phyloP scores from a whole-genome alignment of 2,113 vertebrate species.

The Carollia perspicillata region DNA sequence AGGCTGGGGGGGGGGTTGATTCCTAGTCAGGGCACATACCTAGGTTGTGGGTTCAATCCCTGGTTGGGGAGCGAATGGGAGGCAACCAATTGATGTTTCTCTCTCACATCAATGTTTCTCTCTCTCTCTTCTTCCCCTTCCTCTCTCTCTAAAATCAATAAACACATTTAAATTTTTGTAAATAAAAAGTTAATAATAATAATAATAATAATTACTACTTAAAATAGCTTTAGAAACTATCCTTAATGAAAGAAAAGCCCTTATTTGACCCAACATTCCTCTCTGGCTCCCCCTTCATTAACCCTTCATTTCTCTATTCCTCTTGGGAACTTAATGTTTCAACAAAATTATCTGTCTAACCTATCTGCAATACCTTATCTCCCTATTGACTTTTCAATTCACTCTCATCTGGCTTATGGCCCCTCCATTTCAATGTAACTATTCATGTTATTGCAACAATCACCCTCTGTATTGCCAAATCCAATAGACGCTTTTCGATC shows the following conservation, averaged over 20 bases:
- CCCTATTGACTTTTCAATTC: slow-evolving; percentile 13
- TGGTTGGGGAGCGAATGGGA: no score
- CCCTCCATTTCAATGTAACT: background rate
- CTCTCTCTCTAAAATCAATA: no score
- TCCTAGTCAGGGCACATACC: no score
- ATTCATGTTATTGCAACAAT: background rate
- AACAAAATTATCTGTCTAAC: slow-evolving; percentile 1
- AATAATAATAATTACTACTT: slow-evolving; percentile 11
- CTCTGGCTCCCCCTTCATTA: background rate
- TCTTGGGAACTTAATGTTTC: slow-evolving; percentile 37
- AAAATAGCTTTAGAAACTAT: slow-evolving; percentile 24
- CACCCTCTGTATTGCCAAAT: slow-evolving; percentile 6
- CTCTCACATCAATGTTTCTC: no score
- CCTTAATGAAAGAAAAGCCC: slow-evolving; percentile 16
- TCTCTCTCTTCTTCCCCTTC: no score
- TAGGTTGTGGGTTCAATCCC: no score
- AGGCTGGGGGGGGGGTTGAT: no score
- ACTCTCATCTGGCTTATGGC: background rate
- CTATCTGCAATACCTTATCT: background rate
- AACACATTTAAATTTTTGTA: no score
- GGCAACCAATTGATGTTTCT: no score
- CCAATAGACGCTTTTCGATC: background rate
- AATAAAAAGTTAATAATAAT: slow-evolving; percentile 22
- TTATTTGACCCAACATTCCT: slow-evolving; percentile 11
- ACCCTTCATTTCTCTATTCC: slow-evolving; percentile 12